Conservation (phyloP, 1,140 invertebrate species). For the Hylyphantes graminicola region DNA sequence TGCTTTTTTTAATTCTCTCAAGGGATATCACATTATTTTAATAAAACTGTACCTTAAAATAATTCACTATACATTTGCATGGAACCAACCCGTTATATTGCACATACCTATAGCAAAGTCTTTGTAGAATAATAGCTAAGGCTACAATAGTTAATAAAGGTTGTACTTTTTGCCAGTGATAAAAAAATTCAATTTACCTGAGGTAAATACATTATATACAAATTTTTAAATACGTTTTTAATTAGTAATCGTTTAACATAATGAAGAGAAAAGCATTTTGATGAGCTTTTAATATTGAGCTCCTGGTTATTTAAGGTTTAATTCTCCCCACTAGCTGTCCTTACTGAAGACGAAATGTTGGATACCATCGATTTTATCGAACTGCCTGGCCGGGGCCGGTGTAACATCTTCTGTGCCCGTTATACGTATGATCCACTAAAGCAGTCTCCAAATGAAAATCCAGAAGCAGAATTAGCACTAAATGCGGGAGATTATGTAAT, state of each 20-base stretch:
- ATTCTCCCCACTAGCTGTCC: conserved; percentile 23
- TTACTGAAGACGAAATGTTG: conserved; percentile 65
- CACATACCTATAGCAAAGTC: no score
- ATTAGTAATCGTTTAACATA: no score
- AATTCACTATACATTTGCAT: no score
- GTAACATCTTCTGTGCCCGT: conserved; percentile 89
- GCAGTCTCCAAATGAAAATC: conserved; percentile 88
- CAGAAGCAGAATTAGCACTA: conserved; percentile 93
- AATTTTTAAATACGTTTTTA: not conserved
- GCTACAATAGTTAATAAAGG: no score
- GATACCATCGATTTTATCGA: conserved; percentile 85
- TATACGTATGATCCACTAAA: conserved; percentile 94
- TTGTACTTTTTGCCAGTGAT: not conserved
- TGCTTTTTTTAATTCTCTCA: no score
- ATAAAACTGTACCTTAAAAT: no score
- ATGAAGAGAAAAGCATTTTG: no score
- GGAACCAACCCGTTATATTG: no score
- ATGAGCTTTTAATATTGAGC: no score
- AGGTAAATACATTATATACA: not conserved
- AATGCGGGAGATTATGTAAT: conserved; percentile 96
- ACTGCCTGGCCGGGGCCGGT: conserved; percentile 92
- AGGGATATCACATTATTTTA: no score
- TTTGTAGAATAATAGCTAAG: no score
- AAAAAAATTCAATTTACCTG: not conserved
- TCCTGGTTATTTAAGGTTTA: not conserved